Conservation (phyloP, 2,113 vertebrate species). For the Sorex araneus region DNA sequence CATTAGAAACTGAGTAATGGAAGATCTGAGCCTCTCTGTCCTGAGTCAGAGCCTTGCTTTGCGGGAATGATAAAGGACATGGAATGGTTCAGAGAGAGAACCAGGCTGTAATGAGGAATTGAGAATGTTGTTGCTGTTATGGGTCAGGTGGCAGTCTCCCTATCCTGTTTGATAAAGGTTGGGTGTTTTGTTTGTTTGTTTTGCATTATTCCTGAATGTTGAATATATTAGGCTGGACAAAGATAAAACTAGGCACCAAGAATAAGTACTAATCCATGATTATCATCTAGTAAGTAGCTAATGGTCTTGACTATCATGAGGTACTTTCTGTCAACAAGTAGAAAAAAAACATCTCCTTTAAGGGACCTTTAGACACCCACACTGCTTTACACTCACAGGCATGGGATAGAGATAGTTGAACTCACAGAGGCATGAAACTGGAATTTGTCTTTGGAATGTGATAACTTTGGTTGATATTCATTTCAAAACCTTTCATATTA, state of each 20-base stretch:
- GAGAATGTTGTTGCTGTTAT: background rate
- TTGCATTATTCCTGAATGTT: background rate
- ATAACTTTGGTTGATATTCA: slow-evolving; percentile 18
- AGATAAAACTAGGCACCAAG: background rate
- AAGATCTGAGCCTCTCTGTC: background rate
- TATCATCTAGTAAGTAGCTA: background rate
- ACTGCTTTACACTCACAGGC: background rate
- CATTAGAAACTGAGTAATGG: background rate
- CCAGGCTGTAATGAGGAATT: background rate
- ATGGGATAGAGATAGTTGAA: no score
- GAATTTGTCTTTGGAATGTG: background rate
- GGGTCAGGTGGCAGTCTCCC: background rate
- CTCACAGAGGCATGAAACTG: background rate
- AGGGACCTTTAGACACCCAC: background rate
- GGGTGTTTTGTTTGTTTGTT: background rate
- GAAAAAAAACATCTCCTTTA: background rate
- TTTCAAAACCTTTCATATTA: slow-evolving; percentile 60
- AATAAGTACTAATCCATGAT: accelerated
- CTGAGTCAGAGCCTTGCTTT: background rate
- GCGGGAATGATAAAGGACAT: background rate
- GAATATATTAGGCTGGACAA: background rate
- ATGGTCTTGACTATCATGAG: background rate
- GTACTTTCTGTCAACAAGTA: background rate
- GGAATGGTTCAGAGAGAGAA: background rate
- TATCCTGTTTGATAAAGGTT: background rate